Percentiles rank a stretch among this genome's conserved stretches.
Evolutionary conservation across 1,140 invertebrate genomes (phyloP).

Genomic region (Danaus plexippus): DNA sequence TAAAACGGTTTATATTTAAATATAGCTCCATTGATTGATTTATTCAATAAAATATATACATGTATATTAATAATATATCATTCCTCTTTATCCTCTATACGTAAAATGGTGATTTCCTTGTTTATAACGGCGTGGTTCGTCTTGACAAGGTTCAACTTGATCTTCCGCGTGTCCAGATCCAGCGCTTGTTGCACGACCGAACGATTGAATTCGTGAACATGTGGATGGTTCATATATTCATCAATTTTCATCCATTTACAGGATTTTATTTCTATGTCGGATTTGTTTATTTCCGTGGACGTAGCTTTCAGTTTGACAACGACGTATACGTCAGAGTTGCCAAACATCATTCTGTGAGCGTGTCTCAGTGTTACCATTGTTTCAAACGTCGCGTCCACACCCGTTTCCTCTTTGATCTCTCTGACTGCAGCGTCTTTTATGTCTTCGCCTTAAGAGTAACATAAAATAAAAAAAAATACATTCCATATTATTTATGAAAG

Average conservation of each 20-base stretch:
- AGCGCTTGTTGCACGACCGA: slow-evolving; percentile 78
- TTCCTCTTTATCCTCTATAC: too few species aligned
- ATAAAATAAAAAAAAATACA: slow-evolving; percentile 1
- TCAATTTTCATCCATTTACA: slow-evolving; percentile 89
- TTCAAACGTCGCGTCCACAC: slow-evolving; percentile 82
- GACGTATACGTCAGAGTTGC: slow-evolving; percentile 89
- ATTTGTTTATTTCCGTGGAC: slow-evolving; percentile 77
- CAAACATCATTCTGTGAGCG: slow-evolving; percentile 77
- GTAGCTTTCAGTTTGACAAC: slow-evolving; percentile 81
- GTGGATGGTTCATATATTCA: slow-evolving; percentile 80
- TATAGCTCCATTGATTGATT: too few species aligned
- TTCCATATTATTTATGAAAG: slow-evolving; percentile 5
- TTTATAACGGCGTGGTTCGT: neutral
- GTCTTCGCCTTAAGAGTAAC: slow-evolving; percentile 79
- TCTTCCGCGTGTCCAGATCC: slow-evolving; percentile 74
- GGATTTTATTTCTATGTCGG: slow-evolving; percentile 82
- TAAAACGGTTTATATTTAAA: too few species aligned
- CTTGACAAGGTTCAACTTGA: slow-evolving; percentile 70
- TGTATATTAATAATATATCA: too few species aligned
- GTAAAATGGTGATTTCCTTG: too few species aligned
- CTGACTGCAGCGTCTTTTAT: slow-evolving; percentile 83
- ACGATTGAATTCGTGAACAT: slow-evolving; percentile 82
- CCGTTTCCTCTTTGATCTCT: slow-evolving; percentile 93
- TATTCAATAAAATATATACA: too few species aligned
- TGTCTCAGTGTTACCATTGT: slow-evolving; percentile 85